Base-by-base conservation (phyloP, 2,888 invertebrate genomes). In the Cordilura impudica region DNA sequence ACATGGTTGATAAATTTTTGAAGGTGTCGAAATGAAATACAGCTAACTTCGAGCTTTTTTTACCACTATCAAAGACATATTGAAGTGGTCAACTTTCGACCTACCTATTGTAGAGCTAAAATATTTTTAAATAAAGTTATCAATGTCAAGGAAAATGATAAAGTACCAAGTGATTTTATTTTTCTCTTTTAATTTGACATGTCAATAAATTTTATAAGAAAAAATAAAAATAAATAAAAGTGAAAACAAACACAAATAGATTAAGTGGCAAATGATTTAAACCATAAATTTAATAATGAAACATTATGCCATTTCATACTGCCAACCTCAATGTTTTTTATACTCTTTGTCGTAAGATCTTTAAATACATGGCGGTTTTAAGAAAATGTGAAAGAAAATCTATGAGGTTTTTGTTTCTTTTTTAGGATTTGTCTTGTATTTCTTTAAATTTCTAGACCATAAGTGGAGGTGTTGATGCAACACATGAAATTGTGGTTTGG, bases 1-100 rank as follows among this genome's bases (percentile, higher is more conserved):
- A 79, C 51, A 47, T 63, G 75, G 61, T 56, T 71, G 78, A 79
- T 79, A 79, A 79, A 67, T 61, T 71, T 75, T 75, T 79, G 78
- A 79, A 79, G 75, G 71, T 75, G 70, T 79, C 71, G 70, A 70
- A 75, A 75, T 54, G 56, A 14, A 14, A 47, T 65, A 65, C 63
- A 65, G 70, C 73, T 69, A 39, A 61, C 67, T 61, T n/a, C n/a
- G n/a, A n/a, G n/a, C n/a, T n/a, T n/a, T n/a, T 61, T 26, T 35
- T 19, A 35, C 12, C 29, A 23, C 21, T 4, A 21, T 12, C 12
- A 21, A 6, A 45, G 23, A 16, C 21, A 8, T 10, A 8, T 31
- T 12, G n/a, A 19, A 35, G 63, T 39, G 35, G 10, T 39, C 35
- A 39, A 51, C 35, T 58, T 19, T 43, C 43, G 21, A 14, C 19